These are phyloP conservation scores for Alaudala cheleensis DNA, from an alignment of 2,113 vertebrate species.

Conservation along the genomic window DNA sequence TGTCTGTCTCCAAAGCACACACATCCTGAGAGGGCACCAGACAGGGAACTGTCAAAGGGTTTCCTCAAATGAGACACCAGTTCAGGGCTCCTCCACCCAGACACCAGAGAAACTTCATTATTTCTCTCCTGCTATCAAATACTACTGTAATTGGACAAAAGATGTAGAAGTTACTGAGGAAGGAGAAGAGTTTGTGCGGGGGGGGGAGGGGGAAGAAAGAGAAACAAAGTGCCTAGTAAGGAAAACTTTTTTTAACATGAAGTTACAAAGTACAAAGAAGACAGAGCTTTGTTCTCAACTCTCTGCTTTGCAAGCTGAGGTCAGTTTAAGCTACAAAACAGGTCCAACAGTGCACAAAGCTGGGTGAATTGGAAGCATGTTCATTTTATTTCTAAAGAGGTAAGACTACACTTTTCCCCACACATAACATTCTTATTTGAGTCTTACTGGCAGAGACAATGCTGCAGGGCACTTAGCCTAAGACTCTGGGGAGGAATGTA, in stretches of 20 bases:
- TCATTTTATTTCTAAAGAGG: not conserved
- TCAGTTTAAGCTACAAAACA: not conserved
- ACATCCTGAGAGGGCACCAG: not conserved
- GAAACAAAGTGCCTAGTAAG: not conserved
- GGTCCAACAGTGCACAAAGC: not conserved
- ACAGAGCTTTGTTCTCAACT: not conserved
- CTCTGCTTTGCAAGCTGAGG: not conserved
- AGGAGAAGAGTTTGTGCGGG: not conserved
- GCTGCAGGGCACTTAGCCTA: not conserved
- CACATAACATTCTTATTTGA: not conserved
- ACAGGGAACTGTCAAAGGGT: not conserved
- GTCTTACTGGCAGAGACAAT: not conserved
- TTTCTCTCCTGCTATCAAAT: not conserved
- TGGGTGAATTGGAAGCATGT: not conserved
- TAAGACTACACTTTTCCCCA: not conserved
- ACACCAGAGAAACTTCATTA: not conserved
- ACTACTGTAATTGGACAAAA: not conserved
- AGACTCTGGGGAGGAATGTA: not conserved
- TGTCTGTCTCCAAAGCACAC: not conserved
- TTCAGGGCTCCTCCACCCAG: not conserved
- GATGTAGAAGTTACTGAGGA: not conserved
- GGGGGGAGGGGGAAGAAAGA: not conserved
- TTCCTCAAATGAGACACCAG: not conserved
- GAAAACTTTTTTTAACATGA: not conserved
- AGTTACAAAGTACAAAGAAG: not conserved